Base-by-base conservation (phyloP, 1,140 invertebrate species). In the Papilio aristodemus region DNA sequence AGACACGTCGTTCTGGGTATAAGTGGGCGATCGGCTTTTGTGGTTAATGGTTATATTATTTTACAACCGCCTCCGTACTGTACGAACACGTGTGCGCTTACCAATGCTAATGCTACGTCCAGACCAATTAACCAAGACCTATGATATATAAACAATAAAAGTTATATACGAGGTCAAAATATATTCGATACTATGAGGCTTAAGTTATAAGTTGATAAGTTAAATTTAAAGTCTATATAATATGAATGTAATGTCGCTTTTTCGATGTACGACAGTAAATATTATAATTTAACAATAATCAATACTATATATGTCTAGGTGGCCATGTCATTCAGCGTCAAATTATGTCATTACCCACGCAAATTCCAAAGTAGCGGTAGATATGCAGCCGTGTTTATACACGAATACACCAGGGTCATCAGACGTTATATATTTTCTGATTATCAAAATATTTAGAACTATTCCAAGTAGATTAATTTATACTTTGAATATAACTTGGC, bases 11-110 rank as follows among this genome's bases (percentile, higher is more conserved):
- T 10, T 22, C 17, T 17, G 2, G 27, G 2, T 46, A 10, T 54
- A 25, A 54, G 46, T 54, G 46, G 46, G 46, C 46, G 46, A 54
- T 54, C 19, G 46, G 46, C 46, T 54, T 54, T 54, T 54, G 46
- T 19, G 43, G 43, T 54, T 22, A 22, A 54, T 54, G 19, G 19
- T 25, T 54, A 54, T 54, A 25, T 54, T 54, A 54, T 54, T 54
- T 54, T 54, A 54, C 46, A 54, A 54, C 46, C 46, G 46, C 46
- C 46, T 54, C 46, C 46, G 19, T 54, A 43, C n/a, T 14, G 27
- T 6, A 32, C 2, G 46, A 54, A 54, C 46, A 54, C 46, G 46
- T 54, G 46, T 54, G 46, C 46, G 8, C 17, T 54, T 54, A 54
- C n/a, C n/a, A 14, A 2, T 17, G 8, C 19, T 50, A n/a, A 14